A percentile compares a stretch with the other conserved stretches of the same genome.
phyloP scores from a whole-genome alignment of 2,888 invertebrate genomes.

The Lasioglossum malachurum region DNA sequence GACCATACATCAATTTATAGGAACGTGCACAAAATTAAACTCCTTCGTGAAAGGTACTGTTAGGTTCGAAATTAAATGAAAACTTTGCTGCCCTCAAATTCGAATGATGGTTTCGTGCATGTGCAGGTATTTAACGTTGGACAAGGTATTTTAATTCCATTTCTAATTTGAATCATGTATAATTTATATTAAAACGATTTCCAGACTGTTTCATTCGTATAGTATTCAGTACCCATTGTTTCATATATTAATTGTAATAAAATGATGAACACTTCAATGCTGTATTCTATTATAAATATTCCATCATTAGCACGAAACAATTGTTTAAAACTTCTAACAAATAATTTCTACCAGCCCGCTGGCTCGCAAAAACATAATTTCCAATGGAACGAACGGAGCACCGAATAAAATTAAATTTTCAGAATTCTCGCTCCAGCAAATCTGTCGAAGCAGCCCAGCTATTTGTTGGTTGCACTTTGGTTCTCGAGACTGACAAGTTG shows the following conservation, averaged over 20 bases:
- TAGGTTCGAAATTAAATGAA: neutral
- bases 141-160: neutral
- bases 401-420: neutral
- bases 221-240: neutral
- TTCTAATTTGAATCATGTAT: neutral
- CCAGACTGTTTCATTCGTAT: neutral
- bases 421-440: neutral
- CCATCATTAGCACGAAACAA: neutral
- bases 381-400: neutral
- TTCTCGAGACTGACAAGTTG: neutral
- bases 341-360: neutral
- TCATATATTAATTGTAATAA: neutral
- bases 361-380: neutral
- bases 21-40: neutral
- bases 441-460: neutral
- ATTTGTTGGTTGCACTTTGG: neutral
- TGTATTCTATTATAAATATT: neutral
- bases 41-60: neutral
- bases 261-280: neutral
- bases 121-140: neutral
- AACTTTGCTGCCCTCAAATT: neutral
- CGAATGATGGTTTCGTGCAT: neutral
- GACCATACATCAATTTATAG: neutral
- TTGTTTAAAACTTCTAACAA: neutral
- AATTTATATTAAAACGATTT: neutral